Base-by-base conservation (phyloP, 2,888 invertebrate genomes). In the Oligia fasciuncula region DNA sequence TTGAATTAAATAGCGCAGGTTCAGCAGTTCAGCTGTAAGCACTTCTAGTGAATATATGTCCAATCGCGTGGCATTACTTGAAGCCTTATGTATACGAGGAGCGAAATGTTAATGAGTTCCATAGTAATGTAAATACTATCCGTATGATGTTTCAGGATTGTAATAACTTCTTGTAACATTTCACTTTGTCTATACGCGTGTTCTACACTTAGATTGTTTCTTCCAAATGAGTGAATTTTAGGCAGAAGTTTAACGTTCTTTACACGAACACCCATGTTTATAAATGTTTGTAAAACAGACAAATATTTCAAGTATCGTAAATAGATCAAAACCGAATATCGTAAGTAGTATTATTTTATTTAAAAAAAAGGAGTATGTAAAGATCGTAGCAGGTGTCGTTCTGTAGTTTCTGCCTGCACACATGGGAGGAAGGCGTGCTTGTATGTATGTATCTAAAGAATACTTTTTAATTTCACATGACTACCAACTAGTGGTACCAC, bases 1-100 rank as follows among this genome's bases (percentile, higher is more conserved):
- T 69, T 29, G 23, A 77, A 80, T 69, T 75, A 75, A 70, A 71
- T 67, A 54, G 43, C 13, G 40, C 46, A 76, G 49, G 35, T 62
- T 73, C 8, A 69, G 54, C 43, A 46, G 29, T 60, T 76, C 14
- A 65, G 69, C 35, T 51, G 14, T 4, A 54, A n/a, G 29, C 60
- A 29, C 40, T 19, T 29, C 13, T 19, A 14, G 54, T 40, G 17
- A 57, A 40, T 57, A 29, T 46, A 43, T 54, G 49, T 46, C 40
- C 68, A n/a, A 49, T 80, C 54, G 17, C 35, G n/a, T 65, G 29
- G 23, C 14, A 6, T 43, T 11, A 23, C n/a, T 43, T 49, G n/a
- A 19, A 43, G 23, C 14, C 23, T 51, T 60, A 51, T 76, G 23
- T 57, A n/a, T 11, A 69, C 29, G 51, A 74, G 5, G 14, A 23